These are phyloP conservation scores for Arothron firmamentum DNA, from an alignment of 2,113 vertebrate species.

Conservation along the genomic window DNA sequence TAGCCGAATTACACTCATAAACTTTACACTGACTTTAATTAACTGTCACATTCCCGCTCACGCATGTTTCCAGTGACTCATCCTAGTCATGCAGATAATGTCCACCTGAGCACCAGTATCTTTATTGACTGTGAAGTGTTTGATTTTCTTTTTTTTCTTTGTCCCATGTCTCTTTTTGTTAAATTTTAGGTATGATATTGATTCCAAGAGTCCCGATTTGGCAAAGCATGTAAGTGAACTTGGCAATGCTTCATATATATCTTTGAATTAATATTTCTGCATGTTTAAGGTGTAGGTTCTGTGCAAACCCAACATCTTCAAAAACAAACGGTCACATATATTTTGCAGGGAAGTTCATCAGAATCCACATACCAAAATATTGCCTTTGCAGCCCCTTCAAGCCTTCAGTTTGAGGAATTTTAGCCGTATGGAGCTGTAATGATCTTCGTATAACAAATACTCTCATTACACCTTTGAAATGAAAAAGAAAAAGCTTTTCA, in stretches of 20 bases:
- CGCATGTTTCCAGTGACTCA: not conserved
- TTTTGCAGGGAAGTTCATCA: slow-evolving; percentile 21
- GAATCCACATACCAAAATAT: slow-evolving; percentile 27
- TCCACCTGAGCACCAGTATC: slow-evolving; percentile 3
- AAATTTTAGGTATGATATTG: slow-evolving; percentile 87
- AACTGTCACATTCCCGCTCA: slow-evolving; percentile 35
- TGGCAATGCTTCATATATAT: not conserved
- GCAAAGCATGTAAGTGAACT: slow-evolving; percentile 88
- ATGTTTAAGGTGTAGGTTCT: slow-evolving; percentile 53
- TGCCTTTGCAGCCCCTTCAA: slow-evolving; percentile 12
- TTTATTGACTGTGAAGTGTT: slow-evolving; percentile 4
- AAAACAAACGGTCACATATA: slow-evolving; percentile 45
- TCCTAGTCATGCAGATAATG: slow-evolving; percentile 19
- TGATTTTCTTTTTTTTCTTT: not conserved
- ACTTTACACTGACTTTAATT: slow-evolving; percentile 47
- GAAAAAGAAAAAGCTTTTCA: slow-evolving; percentile 61
- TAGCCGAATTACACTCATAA: slow-evolving; percentile 39
- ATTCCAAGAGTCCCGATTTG: slow-evolving; percentile 92
- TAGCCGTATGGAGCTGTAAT: slow-evolving; percentile 26
- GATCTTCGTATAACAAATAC: slow-evolving; percentile 39
- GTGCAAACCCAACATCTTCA: slow-evolving; percentile 58
- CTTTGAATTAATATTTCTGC: slow-evolving; percentile 16
- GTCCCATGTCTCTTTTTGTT: slow-evolving; percentile 39
- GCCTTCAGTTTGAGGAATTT: slow-evolving; percentile 9
- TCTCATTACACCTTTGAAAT: slow-evolving; percentile 34